Base-by-base conservation (phyloP, 1,140 invertebrate species). In the Acromyrmex echinatior region DNA sequence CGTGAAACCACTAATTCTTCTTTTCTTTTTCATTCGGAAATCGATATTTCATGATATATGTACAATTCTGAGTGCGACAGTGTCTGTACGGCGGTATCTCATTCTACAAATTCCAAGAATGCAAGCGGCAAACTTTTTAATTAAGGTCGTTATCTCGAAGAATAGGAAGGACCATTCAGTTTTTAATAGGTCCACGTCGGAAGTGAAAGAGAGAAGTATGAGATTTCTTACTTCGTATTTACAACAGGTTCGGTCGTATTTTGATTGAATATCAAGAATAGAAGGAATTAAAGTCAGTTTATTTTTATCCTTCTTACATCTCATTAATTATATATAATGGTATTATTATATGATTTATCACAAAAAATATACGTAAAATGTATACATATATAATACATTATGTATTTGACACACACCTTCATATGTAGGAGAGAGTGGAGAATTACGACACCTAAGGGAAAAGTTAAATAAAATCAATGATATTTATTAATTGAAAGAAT, bases 41-140 rank as follows among this genome's bases (percentile, higher is more conserved):
- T 58, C 10, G 31, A 31, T 60, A 87, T 45, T 21, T 77, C 31
- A 28, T n/a, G 49, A 60, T 12, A 39, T 16, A 21, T 21, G 21
- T 21, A 71, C n/a, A 58, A 70, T 70, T 74, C 56, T 35, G 35
- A 49, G 28, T n/a, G n/a, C 10, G 18, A 58, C 53, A 39, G 12
- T 35, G 31, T 70, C 53, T 51, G 21, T 56, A 63, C 14, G 21
- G 0, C 39, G 53, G 18, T 49, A 14, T 16, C 16, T 49, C 28
- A 86, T 80, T 71, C 87, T 56, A 68, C 58, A 74, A 86, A 81
- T 86, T 31, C 49, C n/a, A 14, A 18, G 53, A 68, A 84, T 62
- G 60, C 45, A 56, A 86, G 39, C 71, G 60, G 62, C 76, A 84
- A 91, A 91, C 81, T 91, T 91, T 84, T 77, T 91, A 91, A 91